Evolutionary conservation across 2,797 vertebrate genomes (phyloP), one percentile per base, ranked within the genome.

Genomic region (Oreortyx pictus): DNA sequence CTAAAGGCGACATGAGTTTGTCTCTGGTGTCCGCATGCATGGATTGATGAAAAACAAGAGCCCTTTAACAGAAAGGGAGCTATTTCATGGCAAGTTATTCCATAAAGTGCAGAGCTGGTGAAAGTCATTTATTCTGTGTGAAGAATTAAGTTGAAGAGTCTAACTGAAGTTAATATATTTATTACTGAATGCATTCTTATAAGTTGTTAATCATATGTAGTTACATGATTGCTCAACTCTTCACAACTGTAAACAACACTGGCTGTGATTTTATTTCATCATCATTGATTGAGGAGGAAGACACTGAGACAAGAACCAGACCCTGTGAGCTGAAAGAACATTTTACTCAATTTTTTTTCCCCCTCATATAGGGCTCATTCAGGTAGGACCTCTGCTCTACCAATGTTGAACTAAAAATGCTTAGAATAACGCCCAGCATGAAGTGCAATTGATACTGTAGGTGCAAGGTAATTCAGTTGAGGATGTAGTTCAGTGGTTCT

Each of bases 101-200:
- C 33, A 54, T 50, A 31, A 61, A 83, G 10, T n/a, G 5, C 35
- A 83, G 18, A 46, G 22, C 12, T 64, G 88, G 64, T 61, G 20
- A 78, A 29, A 72, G 27, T 3, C 46, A 62, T 71, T 92, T 78
- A 39, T 61, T 79, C 16, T 8, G 11, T 61, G 39, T 33, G 46
- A 94, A 91, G 35, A 88, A 60, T 77, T 24, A 76, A 50, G 6
- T 46, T 75, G 20, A 18, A 74, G 24, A 77, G 11, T 52, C 70
- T 80, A 67, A 61, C 11, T 71, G 20, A 46, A 76, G 23, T 46
- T 46, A 46, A 46, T 20, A 20, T 56, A 62, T 90, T 71, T 87
- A 75, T 75, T 92, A 49, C 27, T 62, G 43, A 68, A 61, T 57
- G n/a, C 31, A 79, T 54, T 77, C n/a, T 20, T 49, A 61, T 65